Conservation (phyloP, 2,113 vertebrate species). For the Salvelinus sp. region DNA sequence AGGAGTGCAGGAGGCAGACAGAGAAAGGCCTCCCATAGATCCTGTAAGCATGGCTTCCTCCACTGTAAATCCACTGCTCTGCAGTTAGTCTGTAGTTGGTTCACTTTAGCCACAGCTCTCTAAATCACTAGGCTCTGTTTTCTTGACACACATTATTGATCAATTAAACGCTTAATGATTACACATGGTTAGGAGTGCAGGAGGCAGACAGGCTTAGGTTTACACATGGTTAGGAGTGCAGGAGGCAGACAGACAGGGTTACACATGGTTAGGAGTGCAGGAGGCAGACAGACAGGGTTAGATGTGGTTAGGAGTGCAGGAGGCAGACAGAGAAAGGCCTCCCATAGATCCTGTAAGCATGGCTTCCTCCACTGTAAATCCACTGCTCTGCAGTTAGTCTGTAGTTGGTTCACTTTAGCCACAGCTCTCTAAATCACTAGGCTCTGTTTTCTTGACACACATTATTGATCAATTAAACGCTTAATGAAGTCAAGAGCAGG, state of each 20-base stretch:
- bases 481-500: slow-evolving; percentile 28
- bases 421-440: neutral
- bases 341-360: neutral
- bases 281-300: too few species aligned
- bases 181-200: too few species aligned
- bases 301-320: too few species aligned
- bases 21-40: neutral
- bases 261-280: too few species aligned
- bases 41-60: neutral
- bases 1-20: too few species aligned
- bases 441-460: slow-evolving; percentile 20
- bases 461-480: slow-evolving; percentile 40
- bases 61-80: neutral
- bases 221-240: too few species aligned
- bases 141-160: slow-evolving; percentile 39
- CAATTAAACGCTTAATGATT: slow-evolving; percentile 30
- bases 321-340: neutral
- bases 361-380: neutral
- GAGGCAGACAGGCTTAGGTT: too few species aligned
- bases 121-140: slow-evolving; percentile 7
- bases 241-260: too few species aligned
- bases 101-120: neutral
- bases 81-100: neutral
- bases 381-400: neutral
- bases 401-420: neutral